Conservation (phyloP, 2,113 vertebrate species). For the Solea solea region DNA sequence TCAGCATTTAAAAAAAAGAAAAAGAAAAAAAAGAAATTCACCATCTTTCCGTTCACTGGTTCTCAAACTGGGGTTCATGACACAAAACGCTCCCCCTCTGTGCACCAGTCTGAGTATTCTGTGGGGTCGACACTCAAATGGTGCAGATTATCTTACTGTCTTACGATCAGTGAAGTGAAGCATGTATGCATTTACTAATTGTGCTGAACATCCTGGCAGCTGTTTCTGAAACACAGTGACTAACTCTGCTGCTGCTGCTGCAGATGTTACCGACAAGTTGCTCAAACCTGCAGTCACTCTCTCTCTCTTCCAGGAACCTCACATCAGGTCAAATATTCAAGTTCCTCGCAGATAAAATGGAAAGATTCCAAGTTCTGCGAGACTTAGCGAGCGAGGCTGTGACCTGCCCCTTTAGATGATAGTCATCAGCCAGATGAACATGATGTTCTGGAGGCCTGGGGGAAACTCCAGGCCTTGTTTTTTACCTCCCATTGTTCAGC, state of each 20-base stretch:
- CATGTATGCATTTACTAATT: neutral
- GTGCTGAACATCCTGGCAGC: neutral
- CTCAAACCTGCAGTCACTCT: constrained; percentile 2
- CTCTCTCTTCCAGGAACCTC: constrained; percentile 7
- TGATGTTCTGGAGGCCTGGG: constrained; percentile 57
- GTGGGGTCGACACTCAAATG: too few species aligned
- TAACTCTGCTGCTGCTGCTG: neutral
- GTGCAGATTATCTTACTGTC: neutral
- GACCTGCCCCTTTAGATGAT: constrained; percentile 53
- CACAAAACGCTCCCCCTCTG: too few species aligned
- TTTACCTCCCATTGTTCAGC: constrained; percentile 65
- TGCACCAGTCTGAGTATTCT: too few species aligned
- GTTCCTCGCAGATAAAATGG: constrained; percentile 37
- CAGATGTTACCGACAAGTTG: neutral
- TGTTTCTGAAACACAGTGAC: constrained; percentile 11
- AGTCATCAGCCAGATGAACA: constrained; percentile 39
- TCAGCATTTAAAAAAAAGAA: too few species aligned
- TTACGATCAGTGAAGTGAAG: constrained; percentile 7
- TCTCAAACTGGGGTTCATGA: too few species aligned
- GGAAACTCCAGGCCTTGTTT: constrained; percentile 68
- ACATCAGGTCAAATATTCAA: constrained; percentile 18
- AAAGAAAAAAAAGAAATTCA: too few species aligned
- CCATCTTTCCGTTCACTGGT: too few species aligned
- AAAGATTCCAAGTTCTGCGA: constrained; percentile 48
- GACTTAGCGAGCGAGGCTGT: constrained; percentile 24